These are phyloP conservation scores for Lepus oiostolus DNA, from an alignment of 2,797 vertebrate species.

Conservation along the genomic window DNA sequence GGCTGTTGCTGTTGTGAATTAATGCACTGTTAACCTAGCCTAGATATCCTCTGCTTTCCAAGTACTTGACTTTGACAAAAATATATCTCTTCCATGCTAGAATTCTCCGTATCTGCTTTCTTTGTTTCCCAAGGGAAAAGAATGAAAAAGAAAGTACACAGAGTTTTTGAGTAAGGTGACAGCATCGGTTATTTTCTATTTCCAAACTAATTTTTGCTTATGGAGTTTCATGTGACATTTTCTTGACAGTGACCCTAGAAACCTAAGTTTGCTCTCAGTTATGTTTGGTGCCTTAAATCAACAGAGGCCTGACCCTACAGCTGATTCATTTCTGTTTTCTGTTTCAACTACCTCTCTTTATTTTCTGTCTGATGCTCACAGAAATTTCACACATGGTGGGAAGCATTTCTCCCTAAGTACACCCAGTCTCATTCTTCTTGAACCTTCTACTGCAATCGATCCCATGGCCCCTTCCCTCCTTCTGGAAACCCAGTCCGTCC, in stretches of 20 bases:
- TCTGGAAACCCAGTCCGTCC: neutral
- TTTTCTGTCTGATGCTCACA: slow-evolving; percentile 51
- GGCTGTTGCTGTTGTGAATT: neutral
- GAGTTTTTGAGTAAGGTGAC: neutral
- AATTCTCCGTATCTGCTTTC: slow-evolving; percentile 31
- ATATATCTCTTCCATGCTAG: neutral
- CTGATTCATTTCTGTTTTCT: slow-evolving; percentile 1
- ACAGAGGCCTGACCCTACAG: neutral
- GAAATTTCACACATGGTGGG: slow-evolving; percentile 23
- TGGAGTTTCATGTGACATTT: slow-evolving; percentile 38
- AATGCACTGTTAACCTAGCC: neutral
- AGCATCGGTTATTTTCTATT: neutral
- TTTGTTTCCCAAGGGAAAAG: slow-evolving; percentile 58
- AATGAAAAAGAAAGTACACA: neutral
- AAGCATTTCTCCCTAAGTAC: neutral
- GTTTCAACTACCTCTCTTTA: neutral
- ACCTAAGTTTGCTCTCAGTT: neutral
- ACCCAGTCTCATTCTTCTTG: neutral
- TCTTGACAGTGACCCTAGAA: slow-evolving; percentile 24
- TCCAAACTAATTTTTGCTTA: slow-evolving; percentile 30
- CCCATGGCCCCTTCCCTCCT: neutral
- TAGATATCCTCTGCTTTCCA: slow-evolving; percentile 15
- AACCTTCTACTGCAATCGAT: neutral
- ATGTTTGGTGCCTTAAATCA: slow-evolving; percentile 18
- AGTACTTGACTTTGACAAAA: slow-evolving; percentile 39